phyloP scores from a whole-genome alignment of 2,888 invertebrate genomes.

The Agrilus cyanescens region DNA sequence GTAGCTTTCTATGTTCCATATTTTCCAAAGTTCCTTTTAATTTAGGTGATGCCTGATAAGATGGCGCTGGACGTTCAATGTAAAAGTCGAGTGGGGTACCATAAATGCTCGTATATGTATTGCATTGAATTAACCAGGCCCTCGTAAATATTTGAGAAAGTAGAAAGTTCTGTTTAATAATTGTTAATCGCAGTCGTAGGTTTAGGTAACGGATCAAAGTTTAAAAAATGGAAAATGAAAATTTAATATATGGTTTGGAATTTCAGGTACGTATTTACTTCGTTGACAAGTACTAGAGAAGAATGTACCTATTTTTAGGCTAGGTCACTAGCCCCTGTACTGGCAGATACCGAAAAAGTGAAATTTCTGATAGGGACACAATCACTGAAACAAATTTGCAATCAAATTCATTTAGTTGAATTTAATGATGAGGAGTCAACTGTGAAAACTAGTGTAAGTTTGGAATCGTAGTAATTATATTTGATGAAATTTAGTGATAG shows the following conservation, averaged over 20 bases:
- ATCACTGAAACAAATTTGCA: conserved; percentile 75
- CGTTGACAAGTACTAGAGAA: neutral
- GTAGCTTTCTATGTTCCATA: too few relatives aligned
- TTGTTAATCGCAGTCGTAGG: too few relatives aligned
- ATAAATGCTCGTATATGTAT: too few relatives aligned
- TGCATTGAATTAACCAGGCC: too few relatives aligned
- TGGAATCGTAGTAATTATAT: neutral
- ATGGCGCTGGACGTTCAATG: too few relatives aligned
- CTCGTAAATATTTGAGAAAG: too few relatives aligned
- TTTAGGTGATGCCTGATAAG: too few relatives aligned
- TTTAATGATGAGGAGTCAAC: conserved; percentile 84
- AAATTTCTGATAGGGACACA: conserved; percentile 93
- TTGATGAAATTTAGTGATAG: neutral
- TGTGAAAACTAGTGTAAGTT: conserved; percentile 61
- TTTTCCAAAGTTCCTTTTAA: too few relatives aligned
- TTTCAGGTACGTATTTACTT: conserved; percentile 41
- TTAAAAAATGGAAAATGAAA: conserved; percentile 66
- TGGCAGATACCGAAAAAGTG: conserved; percentile 78
- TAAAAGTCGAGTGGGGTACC: too few relatives aligned
- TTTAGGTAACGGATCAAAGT: too few relatives aligned
- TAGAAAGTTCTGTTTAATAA: too few relatives aligned
- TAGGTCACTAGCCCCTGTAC: conserved; percentile 73
- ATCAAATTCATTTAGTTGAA: conserved; percentile 89
- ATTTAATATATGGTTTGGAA: conserved; percentile 86
- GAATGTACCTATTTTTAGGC: conserved; percentile 46